Evolutionary conservation across 2,797 vertebrate genomes (phyloP).

Genomic region (Halcyon chelicuti): DNA sequence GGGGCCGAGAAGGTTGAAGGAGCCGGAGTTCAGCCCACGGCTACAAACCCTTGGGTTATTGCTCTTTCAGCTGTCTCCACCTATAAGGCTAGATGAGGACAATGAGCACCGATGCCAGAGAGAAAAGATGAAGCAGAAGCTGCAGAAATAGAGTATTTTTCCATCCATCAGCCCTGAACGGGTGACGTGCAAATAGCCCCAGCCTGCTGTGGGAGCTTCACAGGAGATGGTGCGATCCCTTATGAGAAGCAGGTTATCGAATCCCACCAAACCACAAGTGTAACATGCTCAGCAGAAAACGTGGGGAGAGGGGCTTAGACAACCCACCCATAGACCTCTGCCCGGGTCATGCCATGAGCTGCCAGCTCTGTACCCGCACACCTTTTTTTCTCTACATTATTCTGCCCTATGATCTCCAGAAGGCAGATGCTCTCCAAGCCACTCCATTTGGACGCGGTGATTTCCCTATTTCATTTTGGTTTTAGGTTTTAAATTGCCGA

Average conservation of each 20-base stretch:
- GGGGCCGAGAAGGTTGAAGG: background rate
- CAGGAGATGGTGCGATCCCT: background rate
- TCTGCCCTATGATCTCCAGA: background rate
- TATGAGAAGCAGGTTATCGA: background rate
- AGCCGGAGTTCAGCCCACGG: background rate
- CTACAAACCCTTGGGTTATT: background rate
- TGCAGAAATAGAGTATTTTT: constrained; percentile 22
- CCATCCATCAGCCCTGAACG: background rate
- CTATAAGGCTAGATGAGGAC: constrained; percentile 57
- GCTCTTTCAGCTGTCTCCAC: constrained; percentile 53
- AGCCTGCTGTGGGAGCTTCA: background rate
- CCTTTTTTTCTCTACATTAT: background rate
- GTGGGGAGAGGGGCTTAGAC: background rate
- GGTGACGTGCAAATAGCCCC: background rate
- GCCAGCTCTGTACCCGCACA: background rate
- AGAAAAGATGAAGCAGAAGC: constrained; percentile 27
- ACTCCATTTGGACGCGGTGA: rapidly evolving
- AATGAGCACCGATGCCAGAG: background rate
- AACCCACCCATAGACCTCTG: background rate
- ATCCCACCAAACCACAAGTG: background rate
- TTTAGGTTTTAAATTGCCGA: background rate
- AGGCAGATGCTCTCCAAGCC: background rate
- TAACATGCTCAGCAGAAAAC: rapidly evolving
- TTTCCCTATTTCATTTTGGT: background rate
- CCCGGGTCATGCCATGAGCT: rapidly evolving